Evolutionary conservation across 2,797 vertebrate species (phyloP).

Genomic region (Aulostomus chinensis): DNA sequence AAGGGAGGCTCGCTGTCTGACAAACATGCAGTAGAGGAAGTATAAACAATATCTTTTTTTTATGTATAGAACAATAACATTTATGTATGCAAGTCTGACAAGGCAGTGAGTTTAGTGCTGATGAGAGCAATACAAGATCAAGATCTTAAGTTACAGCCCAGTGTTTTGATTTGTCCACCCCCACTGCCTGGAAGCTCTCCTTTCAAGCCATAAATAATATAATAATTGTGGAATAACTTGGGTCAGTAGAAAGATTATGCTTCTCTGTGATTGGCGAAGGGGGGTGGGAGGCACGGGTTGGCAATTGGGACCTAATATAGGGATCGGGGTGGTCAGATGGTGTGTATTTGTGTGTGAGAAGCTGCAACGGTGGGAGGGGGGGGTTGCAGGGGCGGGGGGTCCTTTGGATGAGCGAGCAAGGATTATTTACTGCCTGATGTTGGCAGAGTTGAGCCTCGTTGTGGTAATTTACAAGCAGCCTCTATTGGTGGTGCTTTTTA

Average conservation of each 20-base stretch:
- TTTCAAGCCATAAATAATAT: constrained; percentile 68
- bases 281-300: constrained; percentile 58
- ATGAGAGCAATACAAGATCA: constrained; percentile 44
- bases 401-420: constrained; percentile 67
- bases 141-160: constrained; percentile 47
- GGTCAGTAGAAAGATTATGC: constrained; percentile 60
- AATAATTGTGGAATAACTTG: constrained; percentile 69
- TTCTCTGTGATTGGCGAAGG: constrained; percentile 65
- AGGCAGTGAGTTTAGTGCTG: constrained; percentile 25
- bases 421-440: constrained; percentile 78
- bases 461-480: constrained; percentile 76
- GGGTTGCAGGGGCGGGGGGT: constrained; percentile 17
- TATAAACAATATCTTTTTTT: constrained; percentile 25
- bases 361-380: constrained; percentile 10
- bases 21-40: constrained; percentile 9
- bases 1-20: constrained; percentile 15
- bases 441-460: constrained; percentile 74
- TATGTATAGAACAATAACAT: constrained; percentile 45
- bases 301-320: constrained; percentile 41
- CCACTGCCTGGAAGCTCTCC: constrained; percentile 58
- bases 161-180: constrained; percentile 65
- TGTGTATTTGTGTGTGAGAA: constrained; percentile 57
- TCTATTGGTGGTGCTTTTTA: constrained; percentile 77
- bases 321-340: constrained; percentile 46
- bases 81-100: constrained; percentile 23